Evolutionary conservation across 2,113 vertebrate species (phyloP).

Genomic region (Symphodus melops): DNA sequence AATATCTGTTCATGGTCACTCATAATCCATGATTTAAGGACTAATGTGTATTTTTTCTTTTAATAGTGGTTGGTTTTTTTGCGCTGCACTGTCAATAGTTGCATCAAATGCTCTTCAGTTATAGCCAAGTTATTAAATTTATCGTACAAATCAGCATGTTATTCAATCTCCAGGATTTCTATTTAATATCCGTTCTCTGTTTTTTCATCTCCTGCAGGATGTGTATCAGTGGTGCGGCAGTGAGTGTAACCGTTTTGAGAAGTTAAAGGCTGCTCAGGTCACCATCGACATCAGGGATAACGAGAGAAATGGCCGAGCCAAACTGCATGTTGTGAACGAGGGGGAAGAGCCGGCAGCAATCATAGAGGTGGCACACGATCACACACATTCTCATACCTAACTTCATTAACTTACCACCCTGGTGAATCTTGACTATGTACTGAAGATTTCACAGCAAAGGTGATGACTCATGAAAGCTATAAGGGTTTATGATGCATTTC

Average conservation of each 20-base stretch:
- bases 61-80: no score
- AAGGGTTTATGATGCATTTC: constrained; percentile 26
- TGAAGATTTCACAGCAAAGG: not conserved
- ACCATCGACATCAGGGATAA: constrained; percentile 83
- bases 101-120: no score
- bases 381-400: not conserved
- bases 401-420: not conserved
- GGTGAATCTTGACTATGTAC: not conserved
- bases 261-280: constrained; percentile 79
- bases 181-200: not conserved
- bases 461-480: constrained; percentile 1
- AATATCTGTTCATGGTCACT: not conserved
- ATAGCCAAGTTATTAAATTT: no score
- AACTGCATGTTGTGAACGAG: constrained; percentile 81
- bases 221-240: constrained; percentile 85
- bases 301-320: constrained; percentile 82
- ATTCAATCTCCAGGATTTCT: not conserved
- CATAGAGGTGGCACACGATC: constrained; percentile 51
- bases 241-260: constrained; percentile 81
- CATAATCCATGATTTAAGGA: not conserved
- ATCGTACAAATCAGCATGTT: no score
- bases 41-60: not conserved
- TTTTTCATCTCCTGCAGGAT: constrained; percentile 59
- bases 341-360: constrained; percentile 70
- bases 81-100: no score